These are phyloP conservation scores for Grapholita molesta DNA, from an alignment of 1,140 invertebrate species.

Conservation along the genomic window DNA sequence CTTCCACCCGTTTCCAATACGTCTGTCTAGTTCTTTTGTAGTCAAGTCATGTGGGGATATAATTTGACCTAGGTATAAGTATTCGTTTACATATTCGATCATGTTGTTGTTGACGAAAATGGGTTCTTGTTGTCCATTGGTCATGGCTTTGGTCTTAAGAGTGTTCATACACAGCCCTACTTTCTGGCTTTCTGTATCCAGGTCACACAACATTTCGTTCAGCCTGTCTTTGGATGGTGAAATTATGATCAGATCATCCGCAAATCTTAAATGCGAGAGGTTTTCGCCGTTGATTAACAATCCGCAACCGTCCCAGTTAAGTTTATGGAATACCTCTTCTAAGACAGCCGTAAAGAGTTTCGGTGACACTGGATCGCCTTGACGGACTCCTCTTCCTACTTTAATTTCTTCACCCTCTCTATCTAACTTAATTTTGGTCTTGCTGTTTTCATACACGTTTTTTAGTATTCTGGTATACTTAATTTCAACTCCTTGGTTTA, in stretches of 20 bases:
- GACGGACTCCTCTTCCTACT: slow-evolving; percentile 15
- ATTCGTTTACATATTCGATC: too few species aligned
- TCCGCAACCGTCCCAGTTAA: slow-evolving; percentile 24
- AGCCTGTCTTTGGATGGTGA: not conserved
- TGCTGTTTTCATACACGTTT: slow-evolving; percentile 16
- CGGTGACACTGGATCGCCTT: slow-evolving; percentile 10
- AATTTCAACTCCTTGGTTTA: not conserved
- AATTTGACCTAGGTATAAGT: not conserved
- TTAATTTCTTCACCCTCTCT: not conserved
- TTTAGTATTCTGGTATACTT: slow-evolving; percentile 18
- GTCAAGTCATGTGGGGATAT: not conserved
- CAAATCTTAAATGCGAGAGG: slow-evolving; percentile 41
- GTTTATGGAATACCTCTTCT: slow-evolving; percentile 8
- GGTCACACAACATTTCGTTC: not conserved
- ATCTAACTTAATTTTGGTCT: slow-evolving; percentile 12
- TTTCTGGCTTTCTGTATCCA: not conserved
- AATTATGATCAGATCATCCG: slow-evolving; percentile 35
- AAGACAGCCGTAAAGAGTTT: slow-evolving; percentile 19
- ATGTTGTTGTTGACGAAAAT: too few species aligned
- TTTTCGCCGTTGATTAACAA: slow-evolving; percentile 30
- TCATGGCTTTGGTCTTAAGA: too few species aligned
- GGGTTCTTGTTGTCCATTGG: too few species aligned
- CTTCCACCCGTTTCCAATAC: not conserved
- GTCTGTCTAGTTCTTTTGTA: not conserved
- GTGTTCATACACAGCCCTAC: not conserved